Base-by-base conservation (phyloP, 2,113 vertebrate genomes). In the Engystomops pustulosus region DNA sequence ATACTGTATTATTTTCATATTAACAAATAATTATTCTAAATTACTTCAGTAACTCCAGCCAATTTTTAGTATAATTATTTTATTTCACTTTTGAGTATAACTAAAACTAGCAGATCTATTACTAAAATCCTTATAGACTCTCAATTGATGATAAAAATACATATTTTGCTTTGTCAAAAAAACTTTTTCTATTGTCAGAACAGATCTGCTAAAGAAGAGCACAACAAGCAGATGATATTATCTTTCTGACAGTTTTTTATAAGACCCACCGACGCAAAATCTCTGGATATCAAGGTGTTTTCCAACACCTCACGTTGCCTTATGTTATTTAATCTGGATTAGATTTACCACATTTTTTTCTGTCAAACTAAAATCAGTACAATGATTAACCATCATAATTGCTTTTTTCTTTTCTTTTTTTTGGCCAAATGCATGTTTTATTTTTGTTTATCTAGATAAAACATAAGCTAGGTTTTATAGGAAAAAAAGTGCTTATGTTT, bases 361-460 rank as follows among this genome's bases (percentile, higher is more conserved):
- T 41, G 51, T 44, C 32, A 51, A 60, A 58, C 47, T 12, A 30
- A 45, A 23, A 60, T 76, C 30, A 65, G 53, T 15, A 65, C 71
- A 51, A 68, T 77, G 82, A 84, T 68, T 77, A 77, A 84, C 68
- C 71, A 38, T 10, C n/a, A 53, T 72, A 30, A 60, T 44, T 51
- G 6, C 38, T 62, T 62, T 69, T 32, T 69, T 83, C 44, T 58
- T 82, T 55, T 6, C 3, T 8, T 23, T 53, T 11, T 49, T 17
- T 49, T 17, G 32, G 74, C 65, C 47, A 69, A 58, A 70, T 41
- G 62, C 18, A 44, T 85, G 72, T n/a, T 79, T 70, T 85, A 60
- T 67, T 85, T 68, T 38, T 84, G 47, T 70, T 84, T 85, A 79
- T 85, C 47, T n/a, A 69, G 44, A 85, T 85, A 69, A 76, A 75